Base-by-base conservation (phyloP, 1,140 invertebrate genomes). In the Diachasmimorpha longicaudata region DNA sequence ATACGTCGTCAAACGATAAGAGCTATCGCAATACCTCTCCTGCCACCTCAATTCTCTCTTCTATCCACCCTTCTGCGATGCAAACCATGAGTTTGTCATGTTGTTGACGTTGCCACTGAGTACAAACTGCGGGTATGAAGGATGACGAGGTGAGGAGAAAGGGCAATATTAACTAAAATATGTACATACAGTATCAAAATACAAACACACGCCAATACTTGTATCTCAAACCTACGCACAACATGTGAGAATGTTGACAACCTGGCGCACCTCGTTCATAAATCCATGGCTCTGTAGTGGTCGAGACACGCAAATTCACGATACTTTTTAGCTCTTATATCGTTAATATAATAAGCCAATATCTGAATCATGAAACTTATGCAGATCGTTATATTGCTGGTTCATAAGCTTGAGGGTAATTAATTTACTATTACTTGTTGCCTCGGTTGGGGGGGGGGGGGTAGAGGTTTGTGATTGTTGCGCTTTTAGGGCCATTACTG, bases 1-100 rank as follows among this genome's bases (percentile, higher is more conserved):
- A 78, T 72, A 77, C 75, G 75, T 77, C 63, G 75, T 39, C 55
- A 69, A 74, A 75, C 72, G 78, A 79, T 79, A 79, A 77, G 78
- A 79, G 70, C 72, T 77, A 71, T 76, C 77, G 73, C 69, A 73
- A 67, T 72, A 68, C 72, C 73, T 70, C 63, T 36, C 70, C 58
- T n/a, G 23, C 52, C 55, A n/a, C 69, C 71, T 72, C 72, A 68
- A 67, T 74, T 52, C 72, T 68, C 52, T 72, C 63, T 77, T 52
- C 58, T 21, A 58, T 16, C 21, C 6, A 31, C 52, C 52, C 72
- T 55, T 71, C 70, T 73, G 72, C 72, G 63, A 73, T 70, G 46
- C 55, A 68, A 48, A 44, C 31, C 75, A 23, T 23, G 58, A 63
- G 58, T 37, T 63, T 31, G 58, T 63, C 1, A 63, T 44, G 63